Base-by-base conservation (phyloP, 2,888 invertebrate genomes). In the Parelbella ahira region DNA sequence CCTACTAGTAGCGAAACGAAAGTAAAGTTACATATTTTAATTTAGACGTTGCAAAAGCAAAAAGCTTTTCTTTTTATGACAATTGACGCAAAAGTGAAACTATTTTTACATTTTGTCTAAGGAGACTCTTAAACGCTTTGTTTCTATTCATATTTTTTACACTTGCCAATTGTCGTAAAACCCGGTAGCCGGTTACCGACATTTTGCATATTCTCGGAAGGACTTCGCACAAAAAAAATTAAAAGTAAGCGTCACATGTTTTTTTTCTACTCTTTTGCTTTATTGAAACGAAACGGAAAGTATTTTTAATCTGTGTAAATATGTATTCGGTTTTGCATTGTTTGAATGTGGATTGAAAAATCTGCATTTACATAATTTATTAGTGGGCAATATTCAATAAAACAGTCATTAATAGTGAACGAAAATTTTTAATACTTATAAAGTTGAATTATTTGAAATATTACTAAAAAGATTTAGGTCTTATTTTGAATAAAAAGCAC, bases 221-320 rank as follows among this genome's bases (percentile, higher is more conserved):
- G 76, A 56, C 69, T 72, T 72, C 66, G 73, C 68, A 68, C 67
- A 66, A 74, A 67, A 72, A 65, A 65, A 63, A 51, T 51, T 48
- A 60, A 68, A 69, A 67, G 68, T 56, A 63, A 67, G 67, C 57
- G 52, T 50, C n/a, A n/a, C n/a, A n/a, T 53, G 56, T 42, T 25
- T 38, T 47, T 55, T 55, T 50, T 51, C 52, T 53, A 52, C 54
- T 36, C 45, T 44, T 50, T 57, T 39, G 39, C 54, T 58, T 59
- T 58, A 20, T 55, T 45, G 39, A 42, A 59, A 61, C 36, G 54
- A 64, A 59, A 65, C 51, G 34, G 58, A 71, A 59, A 68, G 62
- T 55, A 47, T 54, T 57, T 56, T 47, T 47, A 41, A 20, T 33
- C 41, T 21, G 2, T 20, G 7, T 25, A 39, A 29, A 36, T n/a